Conservation (phyloP, 2,797 vertebrate species). For the Pangasius krempfi region DNA sequence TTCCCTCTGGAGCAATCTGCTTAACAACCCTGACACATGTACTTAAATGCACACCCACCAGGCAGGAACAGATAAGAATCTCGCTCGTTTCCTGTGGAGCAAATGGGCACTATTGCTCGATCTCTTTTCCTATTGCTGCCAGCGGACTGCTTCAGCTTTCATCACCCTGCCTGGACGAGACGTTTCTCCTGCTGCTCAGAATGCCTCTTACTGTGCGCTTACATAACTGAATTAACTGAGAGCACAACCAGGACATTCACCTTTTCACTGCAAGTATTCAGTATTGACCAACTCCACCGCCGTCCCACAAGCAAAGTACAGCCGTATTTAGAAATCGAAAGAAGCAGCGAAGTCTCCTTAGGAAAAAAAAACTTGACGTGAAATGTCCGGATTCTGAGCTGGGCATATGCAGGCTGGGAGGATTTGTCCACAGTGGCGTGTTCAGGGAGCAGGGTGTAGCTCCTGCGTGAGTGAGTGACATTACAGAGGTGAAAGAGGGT, state of each 20-base stretch:
- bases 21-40: slow-evolving; percentile 20
- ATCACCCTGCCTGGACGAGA: slow-evolving; percentile 12
- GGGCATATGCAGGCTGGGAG: background rate
- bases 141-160: slow-evolving; percentile 3
- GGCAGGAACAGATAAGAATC: slow-evolving; percentile 51
- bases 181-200: background rate
- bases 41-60: slow-evolving; percentile 3
- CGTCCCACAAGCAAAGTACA: background rate
- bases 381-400: background rate
- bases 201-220: slow-evolving; percentile 30
- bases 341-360: background rate
- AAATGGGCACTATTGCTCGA: slow-evolving; percentile 36
- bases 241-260: background rate
- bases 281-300: background rate
- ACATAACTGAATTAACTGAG: background rate
- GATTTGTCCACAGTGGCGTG: background rate
- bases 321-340: background rate
- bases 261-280: background rate
- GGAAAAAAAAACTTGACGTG: background rate
- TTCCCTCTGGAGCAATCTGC: slow-evolving; percentile 37
- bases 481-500: background rate
- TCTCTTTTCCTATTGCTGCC: slow-evolving; percentile 49
- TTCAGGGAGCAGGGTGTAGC: background rate
- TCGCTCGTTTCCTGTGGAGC: slow-evolving; percentile 35
- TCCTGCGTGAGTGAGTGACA: background rate